Conservation (phyloP, 2,888 invertebrate genomes). For the Myopa tessellatipennis region DNA sequence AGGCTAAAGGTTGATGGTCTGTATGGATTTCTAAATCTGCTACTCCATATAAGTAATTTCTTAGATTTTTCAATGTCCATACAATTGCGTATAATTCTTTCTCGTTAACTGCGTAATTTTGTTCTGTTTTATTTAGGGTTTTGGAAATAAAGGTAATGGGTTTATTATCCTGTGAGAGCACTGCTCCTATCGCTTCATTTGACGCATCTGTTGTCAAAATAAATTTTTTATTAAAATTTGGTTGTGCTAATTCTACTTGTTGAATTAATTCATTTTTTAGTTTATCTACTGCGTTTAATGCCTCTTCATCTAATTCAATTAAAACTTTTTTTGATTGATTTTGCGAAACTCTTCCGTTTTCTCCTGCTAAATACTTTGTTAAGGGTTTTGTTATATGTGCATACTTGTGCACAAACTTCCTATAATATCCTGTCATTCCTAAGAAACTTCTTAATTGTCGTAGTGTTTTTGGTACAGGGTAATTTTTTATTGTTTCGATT, state of each 20-base stretch:
- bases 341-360: conserved; percentile 46
- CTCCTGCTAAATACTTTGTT: conserved; percentile 43
- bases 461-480: conserved; percentile 44
- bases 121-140: conserved; percentile 52
- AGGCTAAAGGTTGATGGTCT: conserved; percentile 46
- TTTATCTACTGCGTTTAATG: conserved; percentile 31
- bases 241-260: conserved; percentile 39
- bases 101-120: conserved; percentile 57
- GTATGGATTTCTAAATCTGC: conserved; percentile 47
- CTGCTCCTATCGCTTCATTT: conserved; percentile 53
- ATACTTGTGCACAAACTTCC: conserved; percentile 41
- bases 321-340: conserved; percentile 43
- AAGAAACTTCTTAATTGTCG: conserved; percentile 47
- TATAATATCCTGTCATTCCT: conserved; percentile 31
- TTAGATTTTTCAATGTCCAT: conserved; percentile 59
- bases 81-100: conserved; percentile 61
- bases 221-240: conserved; percentile 51
- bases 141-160: conserved; percentile 57
- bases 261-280: conserved; percentile 37
- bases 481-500: conserved; percentile 45
- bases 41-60: conserved; percentile 61
- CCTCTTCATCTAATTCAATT: conserved; percentile 44
- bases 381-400: conserved; percentile 46
- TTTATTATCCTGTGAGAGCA: conserved; percentile 54
- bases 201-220: conserved; percentile 57